A percentile compares a stretch with the other conserved stretches of the same genome.
Conservation (phyloP, 2,113 vertebrate species). For the Perccottus glenii region DNA sequence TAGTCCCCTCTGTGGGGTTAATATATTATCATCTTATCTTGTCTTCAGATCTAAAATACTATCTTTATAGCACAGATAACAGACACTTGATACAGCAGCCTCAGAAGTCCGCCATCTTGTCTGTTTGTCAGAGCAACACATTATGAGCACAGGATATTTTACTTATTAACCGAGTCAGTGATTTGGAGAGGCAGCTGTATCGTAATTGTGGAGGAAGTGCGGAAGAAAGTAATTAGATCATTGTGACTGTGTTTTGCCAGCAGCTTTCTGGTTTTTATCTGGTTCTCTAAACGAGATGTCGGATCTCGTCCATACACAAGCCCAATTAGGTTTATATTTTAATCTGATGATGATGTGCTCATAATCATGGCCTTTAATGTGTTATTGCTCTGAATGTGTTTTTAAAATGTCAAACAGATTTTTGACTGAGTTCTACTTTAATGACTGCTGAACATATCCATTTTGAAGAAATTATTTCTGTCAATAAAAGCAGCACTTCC, state of each 20-base stretch:
- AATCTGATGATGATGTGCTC: slow-evolving; percentile 15
- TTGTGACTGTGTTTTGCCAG: slow-evolving; percentile 58
- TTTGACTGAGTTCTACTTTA: too few species aligned
- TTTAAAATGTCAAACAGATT: too few species aligned
- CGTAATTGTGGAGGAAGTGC: slow-evolving; percentile 74
- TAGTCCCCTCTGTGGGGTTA: too few species aligned
- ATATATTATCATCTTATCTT: too few species aligned
- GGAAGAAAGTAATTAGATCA: slow-evolving; percentile 78
- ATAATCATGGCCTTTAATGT: slow-evolving; percentile 22
- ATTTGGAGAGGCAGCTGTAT: slow-evolving; percentile 63
- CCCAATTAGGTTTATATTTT: slow-evolving; percentile 43
- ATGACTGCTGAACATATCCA: too few species aligned
- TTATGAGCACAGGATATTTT: slow-evolving; percentile 40
- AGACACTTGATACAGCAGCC: neutral
- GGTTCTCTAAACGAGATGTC: slow-evolving; percentile 45
- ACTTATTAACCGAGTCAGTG: slow-evolving; percentile 52
- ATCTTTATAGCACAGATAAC: too few species aligned
- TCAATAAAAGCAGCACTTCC: slow-evolving; percentile 38
- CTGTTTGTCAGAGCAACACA: neutral
- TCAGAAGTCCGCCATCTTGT: neutral
- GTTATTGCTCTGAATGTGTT: neutral
- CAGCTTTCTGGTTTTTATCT: slow-evolving; percentile 66
- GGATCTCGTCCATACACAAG: slow-evolving; percentile 17
- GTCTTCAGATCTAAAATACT: too few species aligned
- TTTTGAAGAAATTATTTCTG: neutral